A percentile compares a stretch with the other conserved stretches of the same genome.
phyloP scores from a whole-genome alignment of 2,797 vertebrate genomes.

The Passerculus sandwichensis region DNA sequence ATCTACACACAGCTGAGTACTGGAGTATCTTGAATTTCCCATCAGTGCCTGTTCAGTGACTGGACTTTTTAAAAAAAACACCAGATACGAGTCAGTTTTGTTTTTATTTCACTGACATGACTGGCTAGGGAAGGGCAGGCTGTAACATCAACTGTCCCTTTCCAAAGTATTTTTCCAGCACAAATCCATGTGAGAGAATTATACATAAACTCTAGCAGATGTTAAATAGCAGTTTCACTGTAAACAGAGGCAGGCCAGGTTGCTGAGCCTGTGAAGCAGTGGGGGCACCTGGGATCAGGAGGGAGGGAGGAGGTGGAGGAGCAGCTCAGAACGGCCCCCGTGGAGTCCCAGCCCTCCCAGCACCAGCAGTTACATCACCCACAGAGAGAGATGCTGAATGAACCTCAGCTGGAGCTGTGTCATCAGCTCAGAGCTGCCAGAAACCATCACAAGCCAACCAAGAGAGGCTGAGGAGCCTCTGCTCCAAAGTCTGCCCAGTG shows the following conservation, averaged over 20 bases:
- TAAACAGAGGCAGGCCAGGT: background rate
- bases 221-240: background rate
- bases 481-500: background rate
- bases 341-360: background rate
- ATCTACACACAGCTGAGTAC: background rate
- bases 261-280: background rate
- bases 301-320: background rate
- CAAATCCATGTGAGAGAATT: background rate
- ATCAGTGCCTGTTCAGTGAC: background rate
- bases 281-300: background rate
- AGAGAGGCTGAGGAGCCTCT: background rate
- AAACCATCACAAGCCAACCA: fast-evolving
- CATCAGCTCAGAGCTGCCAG: background rate
- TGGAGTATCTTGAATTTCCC: background rate
- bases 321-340: background rate
- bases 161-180: background rate
- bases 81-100: fast-evolving
- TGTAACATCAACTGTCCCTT: background rate
- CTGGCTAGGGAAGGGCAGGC: background rate
- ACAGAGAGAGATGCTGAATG: background rate
- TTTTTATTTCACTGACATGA: background rate
- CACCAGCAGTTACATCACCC: fast-evolving
- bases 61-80: background rate
- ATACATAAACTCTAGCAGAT: background rate
- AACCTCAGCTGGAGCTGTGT: background rate